Base-by-base conservation (phyloP, 1,140 invertebrate species). In the Palaemon carinicauda region DNA sequence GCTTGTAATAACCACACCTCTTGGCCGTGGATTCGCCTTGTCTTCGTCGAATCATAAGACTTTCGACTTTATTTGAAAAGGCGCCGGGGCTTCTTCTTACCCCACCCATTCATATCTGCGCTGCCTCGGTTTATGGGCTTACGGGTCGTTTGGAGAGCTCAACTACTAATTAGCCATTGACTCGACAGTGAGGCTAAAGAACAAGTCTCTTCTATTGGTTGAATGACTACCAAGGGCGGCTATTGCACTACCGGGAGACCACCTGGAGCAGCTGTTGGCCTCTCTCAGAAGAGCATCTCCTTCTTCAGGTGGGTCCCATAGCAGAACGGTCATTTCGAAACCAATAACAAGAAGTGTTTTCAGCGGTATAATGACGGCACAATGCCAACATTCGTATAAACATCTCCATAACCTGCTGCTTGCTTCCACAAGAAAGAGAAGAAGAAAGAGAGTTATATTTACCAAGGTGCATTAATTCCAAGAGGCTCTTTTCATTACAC, bases 161-260 rank as follows among this genome's bases (percentile, higher is more conserved):
- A 86, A 86, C 84, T 86, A 86, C 84, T 86, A 86, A 86, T 86
- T 86, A 86, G 84, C 33, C 84, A 86, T 86, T 86, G 84, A 86
- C 84, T 86, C 75, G 84, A 86, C 84, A 80, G 77, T 71, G 54
- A 65, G 84, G 51, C 83, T 65, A 71, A 80, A 79, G 77, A 79
- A 80, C 77, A 24, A 79, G 84, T 82, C 65, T 73, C 33, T 53
- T 86, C 65, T 73, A 78, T 73, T 80, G 84, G 75, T 17, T 79
- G 50, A 79, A 53, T 51, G 75, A 79, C 75, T 79, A 53, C 33
- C 51, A 31, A 79, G 75, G 51, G 33, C 33, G 75, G 82, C 74
- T 54, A 50, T 54, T 29, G 80, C 31, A 86, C 84, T 80, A 80
- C 65, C 51, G 75, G 27, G 21, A 41, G 54, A 69, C 65, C 65